A percentile compares a stretch with the other conserved stretches of the same genome.
phyloP scores from a whole-genome alignment of 2,113 vertebrate species.

The Passerina amoena region DNA sequence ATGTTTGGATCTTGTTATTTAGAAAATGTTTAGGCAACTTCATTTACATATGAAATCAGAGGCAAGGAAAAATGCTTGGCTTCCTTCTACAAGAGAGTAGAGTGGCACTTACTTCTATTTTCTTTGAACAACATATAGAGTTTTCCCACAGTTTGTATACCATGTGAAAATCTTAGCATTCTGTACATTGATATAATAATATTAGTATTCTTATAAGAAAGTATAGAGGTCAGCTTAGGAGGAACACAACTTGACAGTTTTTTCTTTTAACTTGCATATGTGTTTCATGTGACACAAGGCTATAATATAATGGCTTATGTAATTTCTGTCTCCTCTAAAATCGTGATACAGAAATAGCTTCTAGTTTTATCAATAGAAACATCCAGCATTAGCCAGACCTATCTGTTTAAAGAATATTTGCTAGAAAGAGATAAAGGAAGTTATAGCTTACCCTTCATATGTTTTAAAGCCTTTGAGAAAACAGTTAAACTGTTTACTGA shows the following conservation, averaged over 20 bases:
- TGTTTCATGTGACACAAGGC: rapidly evolving
- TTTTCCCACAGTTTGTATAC: not conserved
- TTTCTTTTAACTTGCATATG: not conserved
- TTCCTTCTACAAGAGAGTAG: not conserved
- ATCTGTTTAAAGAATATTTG: not conserved
- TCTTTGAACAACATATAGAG: not conserved
- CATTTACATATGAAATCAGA: not conserved
- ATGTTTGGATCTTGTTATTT: not conserved
- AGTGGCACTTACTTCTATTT: not conserved
- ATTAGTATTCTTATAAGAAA: not conserved
- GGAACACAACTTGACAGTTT: not conserved
- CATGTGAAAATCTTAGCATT: not conserved
- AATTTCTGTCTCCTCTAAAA: not conserved
- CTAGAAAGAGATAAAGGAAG: not conserved
- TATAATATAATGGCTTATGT: not conserved
- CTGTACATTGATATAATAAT: not conserved
- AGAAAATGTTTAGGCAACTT: not conserved
- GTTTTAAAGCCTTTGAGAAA: not conserved
- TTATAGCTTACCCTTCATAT: not conserved
- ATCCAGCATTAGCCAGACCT: not conserved
- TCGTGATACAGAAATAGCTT: not conserved
- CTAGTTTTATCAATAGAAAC: not conserved
- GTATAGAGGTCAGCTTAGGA: not conserved
- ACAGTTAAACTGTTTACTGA: not conserved
- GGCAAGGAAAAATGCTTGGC: not conserved